Percentiles rank a stretch among this genome's conserved stretches.
Conservation (phyloP, 2,113 vertebrate genomes). For the Sprattus sprattus region DNA sequence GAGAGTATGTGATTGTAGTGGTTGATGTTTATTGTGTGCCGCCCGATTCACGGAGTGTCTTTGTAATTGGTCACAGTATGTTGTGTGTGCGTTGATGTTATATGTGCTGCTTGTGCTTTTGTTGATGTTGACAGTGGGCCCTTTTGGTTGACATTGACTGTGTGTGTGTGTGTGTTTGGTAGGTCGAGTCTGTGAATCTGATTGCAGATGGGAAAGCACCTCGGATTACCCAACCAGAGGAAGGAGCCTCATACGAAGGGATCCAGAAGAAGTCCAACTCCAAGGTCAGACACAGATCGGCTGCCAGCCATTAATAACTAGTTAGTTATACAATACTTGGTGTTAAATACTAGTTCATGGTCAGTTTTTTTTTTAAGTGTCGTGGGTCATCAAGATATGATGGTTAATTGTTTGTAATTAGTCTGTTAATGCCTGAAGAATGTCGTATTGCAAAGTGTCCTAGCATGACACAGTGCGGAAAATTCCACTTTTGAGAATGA, state of each 20-base stretch:
- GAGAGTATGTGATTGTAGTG: background rate
- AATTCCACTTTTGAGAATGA: background rate
- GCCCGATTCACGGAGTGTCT: no score
- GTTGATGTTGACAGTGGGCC: background rate
- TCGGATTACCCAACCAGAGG: conserved; percentile 80
- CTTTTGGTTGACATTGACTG: background rate
- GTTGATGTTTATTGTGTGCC: no score
- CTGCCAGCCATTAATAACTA: background rate
- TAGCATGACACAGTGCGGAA: background rate
- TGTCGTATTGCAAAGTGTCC: background rate
- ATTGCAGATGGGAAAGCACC: conserved; percentile 91
- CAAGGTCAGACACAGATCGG: conserved; percentile 69
- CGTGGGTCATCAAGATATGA: background rate
- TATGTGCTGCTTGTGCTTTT: background rate
- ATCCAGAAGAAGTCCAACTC: conserved; percentile 95
- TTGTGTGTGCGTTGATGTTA: background rate
- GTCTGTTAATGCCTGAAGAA: no score
- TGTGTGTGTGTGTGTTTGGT: conserved; percentile 12
- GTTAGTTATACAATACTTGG: no score
- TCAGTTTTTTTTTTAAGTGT: background rate
- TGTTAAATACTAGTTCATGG: background rate
- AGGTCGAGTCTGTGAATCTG: conserved; percentile 94
- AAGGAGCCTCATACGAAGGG: conserved; percentile 92
- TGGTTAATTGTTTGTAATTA: background rate
- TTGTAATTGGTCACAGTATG: background rate